These are phyloP conservation scores for Physeter macrocephalus DNA, from an alignment of 2,113 vertebrate genomes.

Conservation along the genomic window DNA sequence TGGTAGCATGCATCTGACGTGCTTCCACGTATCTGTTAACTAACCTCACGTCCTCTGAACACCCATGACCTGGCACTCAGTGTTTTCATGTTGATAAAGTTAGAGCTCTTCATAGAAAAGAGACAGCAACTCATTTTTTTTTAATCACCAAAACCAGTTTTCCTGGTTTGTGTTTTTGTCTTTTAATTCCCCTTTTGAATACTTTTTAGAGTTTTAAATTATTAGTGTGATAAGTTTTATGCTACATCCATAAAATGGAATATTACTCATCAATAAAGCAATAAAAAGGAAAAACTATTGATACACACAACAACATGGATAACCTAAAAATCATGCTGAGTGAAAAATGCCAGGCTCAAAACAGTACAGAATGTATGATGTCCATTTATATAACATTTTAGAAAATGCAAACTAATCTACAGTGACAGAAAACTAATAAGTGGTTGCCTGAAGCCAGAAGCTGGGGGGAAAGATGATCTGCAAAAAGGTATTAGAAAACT, in stretches of 20 bases:
- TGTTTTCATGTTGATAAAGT: neutral
- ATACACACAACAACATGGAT: neutral
- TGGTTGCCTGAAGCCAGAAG: neutral
- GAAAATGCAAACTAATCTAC: neutral
- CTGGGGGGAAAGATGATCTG: neutral
- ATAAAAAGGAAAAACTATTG: neutral
- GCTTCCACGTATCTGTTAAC: neutral
- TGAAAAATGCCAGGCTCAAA: neutral
- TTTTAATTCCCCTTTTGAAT: neutral
- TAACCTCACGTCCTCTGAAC: neutral
- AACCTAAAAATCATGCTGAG: conserved; percentile 6
- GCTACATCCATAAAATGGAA: neutral
- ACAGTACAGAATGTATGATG: neutral
- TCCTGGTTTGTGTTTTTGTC: neutral
- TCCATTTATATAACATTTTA: neutral
- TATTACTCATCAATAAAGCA: neutral
- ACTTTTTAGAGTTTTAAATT: neutral
- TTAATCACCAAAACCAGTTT: neutral
- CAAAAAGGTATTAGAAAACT: neutral
- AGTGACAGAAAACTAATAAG: neutral
- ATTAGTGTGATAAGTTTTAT: neutral
- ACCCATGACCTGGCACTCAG: neutral
- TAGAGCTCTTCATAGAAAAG: neutral
- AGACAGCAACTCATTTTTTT: neutral
- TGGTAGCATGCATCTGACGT: neutral